A percentile compares a stretch with the other conserved stretches of the same genome.
These are phyloP conservation scores for Microchirus variegatus DNA, from an alignment of 2,797 vertebrate genomes.

Conservation along the genomic window DNA sequence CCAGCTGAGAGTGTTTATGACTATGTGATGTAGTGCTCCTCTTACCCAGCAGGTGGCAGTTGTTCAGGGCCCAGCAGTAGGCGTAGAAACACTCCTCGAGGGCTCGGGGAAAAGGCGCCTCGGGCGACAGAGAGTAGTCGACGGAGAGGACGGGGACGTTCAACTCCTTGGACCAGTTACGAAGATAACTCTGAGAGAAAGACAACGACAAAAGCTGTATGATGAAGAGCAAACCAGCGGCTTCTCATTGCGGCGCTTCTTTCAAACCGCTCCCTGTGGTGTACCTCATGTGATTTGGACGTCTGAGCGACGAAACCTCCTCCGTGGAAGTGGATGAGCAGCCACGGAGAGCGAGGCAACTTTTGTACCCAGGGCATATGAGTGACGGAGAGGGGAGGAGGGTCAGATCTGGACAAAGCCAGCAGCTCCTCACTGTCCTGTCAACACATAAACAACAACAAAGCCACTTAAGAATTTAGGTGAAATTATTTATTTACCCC, in stretches of 20 bases:
- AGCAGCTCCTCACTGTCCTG: conserved; percentile 88
- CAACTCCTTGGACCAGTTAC: conserved; percentile 80
- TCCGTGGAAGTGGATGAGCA: conserved; percentile 83
- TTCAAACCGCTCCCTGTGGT: neutral
- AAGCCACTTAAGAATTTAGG: neutral
- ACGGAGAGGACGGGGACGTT: conserved; percentile 80
- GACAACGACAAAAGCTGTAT: neutral
- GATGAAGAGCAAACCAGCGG: neutral
- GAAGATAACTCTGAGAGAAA: conserved; percentile 75
- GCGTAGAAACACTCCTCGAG: conserved; percentile 85
- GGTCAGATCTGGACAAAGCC: conserved; percentile 71
- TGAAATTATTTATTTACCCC: neutral
- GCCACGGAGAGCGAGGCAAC: conserved; percentile 75
- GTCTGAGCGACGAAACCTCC: conserved; percentile 85
- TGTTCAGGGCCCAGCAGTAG: conserved; percentile 85
- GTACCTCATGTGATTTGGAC: conserved; percentile 83
- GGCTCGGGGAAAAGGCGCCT: conserved; percentile 83
- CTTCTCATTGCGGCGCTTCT: neutral
- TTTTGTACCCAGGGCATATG: conserved; percentile 75
- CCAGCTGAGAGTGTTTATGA: too few species aligned
- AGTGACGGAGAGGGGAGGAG: conserved; percentile 69
- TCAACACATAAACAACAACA: neutral
- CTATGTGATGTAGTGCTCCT: neutral
- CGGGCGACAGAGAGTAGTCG: conserved; percentile 83
- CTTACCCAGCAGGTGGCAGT: conserved; percentile 81